A percentile compares a stretch with the other conserved stretches of the same genome.
These are phyloP conservation scores for Deroplatys truncata DNA, from an alignment of 2,888 invertebrate species.

Conservation along the genomic window DNA sequence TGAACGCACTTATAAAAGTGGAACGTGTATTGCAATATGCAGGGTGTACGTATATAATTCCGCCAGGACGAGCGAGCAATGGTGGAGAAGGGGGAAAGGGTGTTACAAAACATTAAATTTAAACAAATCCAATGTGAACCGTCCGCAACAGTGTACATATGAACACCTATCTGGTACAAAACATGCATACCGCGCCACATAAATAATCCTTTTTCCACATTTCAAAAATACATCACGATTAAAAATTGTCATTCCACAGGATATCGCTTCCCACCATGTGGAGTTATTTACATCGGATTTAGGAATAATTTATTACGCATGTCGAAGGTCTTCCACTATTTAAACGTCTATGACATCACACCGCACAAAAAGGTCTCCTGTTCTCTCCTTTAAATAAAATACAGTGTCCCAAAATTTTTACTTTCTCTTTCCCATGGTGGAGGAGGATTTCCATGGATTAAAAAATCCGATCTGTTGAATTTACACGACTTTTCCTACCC, in stretches of 20 bases:
- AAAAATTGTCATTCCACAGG: neutral
- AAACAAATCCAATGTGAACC: neutral
- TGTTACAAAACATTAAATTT: neutral
- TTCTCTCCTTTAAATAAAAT: no score
- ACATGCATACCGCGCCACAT: neutral
- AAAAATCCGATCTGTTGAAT: no score
- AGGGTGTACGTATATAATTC: no score
- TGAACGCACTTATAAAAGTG: no score
- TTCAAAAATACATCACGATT: neutral
- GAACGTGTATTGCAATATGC: neutral
- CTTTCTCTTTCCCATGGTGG: no score
- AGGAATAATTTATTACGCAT: neutral
- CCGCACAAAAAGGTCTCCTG: no score
- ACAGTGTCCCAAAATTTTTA: no score
- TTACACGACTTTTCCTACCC: no score
- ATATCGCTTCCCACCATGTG: neutral
- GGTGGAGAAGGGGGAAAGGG: no score
- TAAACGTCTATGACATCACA: no score
- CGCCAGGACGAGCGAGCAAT: neutral
- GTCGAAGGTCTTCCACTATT: neutral
- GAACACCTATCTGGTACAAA: neutral
- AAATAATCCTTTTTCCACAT: neutral
- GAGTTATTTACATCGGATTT: neutral
- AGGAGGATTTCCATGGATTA: no score
- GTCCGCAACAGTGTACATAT: neutral